Percentiles rank a stretch among this genome's conserved stretches.
phyloP scores from a whole-genome alignment of 2,113 vertebrate species.

The Pangasianodon gigas region DNA sequence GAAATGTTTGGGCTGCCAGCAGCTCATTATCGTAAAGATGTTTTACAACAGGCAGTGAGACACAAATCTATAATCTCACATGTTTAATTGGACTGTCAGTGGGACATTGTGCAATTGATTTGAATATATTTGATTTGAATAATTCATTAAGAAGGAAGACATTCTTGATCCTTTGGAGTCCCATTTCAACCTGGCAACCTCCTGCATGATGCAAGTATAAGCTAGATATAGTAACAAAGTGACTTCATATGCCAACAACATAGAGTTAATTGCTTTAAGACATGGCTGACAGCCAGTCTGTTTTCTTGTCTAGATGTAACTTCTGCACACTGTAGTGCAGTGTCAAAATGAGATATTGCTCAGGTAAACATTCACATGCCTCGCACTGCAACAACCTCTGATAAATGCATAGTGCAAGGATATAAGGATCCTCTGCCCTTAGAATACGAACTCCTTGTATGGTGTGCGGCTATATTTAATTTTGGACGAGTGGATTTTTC shows the following conservation, averaged over 20 bases:
- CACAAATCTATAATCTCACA: slow-evolving; percentile 39
- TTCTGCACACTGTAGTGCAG: background rate
- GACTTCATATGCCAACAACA: slow-evolving; percentile 44
- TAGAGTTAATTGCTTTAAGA: slow-evolving; percentile 29
- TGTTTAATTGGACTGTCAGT: slow-evolving; percentile 53
- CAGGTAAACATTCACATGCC: slow-evolving; percentile 31
- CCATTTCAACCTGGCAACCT: background rate
- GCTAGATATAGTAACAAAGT: slow-evolving; percentile 30
- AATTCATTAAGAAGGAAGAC: slow-evolving; percentile 20
- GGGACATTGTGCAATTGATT: slow-evolving; percentile 50
- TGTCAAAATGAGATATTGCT: slow-evolving; percentile 28
- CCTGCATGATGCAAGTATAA: slow-evolving; percentile 40
- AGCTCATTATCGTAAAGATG: slow-evolving; percentile 50
- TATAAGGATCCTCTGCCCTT: slow-evolving; percentile 15
- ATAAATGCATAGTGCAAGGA: slow-evolving; percentile 33
- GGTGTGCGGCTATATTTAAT: slow-evolving; percentile 39
- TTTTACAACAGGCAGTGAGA: slow-evolving; percentile 43
- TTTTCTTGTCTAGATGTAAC: slow-evolving; percentile 49
- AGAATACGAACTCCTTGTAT: slow-evolving; percentile 48
- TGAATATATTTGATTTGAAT: slow-evolving; percentile 52
- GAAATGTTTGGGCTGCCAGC: slow-evolving; percentile 41
- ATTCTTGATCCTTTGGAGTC: slow-evolving; percentile 36
- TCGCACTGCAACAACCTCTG: slow-evolving; percentile 24
- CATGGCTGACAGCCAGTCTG: slow-evolving; percentile 31
- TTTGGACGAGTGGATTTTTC: background rate